Percentiles rank a stretch among this genome's conserved stretches.
Evolutionary conservation across 2,797 vertebrate genomes (phyloP).

Genomic region (Muraenolepis orangiensis): DNA sequence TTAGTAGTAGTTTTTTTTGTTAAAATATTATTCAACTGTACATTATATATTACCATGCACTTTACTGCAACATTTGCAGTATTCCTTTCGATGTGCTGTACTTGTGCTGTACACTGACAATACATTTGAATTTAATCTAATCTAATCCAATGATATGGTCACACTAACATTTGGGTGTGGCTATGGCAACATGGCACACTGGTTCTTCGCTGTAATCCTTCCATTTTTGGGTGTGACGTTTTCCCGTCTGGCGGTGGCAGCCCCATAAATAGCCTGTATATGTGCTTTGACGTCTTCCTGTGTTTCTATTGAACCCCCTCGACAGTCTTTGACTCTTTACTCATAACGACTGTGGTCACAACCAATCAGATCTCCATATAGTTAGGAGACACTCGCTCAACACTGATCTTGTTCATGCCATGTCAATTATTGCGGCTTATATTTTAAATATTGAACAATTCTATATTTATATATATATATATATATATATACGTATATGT

Average conservation of each 20-base stretch:
- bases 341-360: conserved; percentile 18
- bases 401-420: neutral
- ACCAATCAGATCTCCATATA: neutral
- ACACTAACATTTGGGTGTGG: conserved; percentile 23
- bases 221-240: conserved; percentile 62
- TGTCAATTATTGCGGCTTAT: no score
- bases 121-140: no score
- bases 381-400: neutral
- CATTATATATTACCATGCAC: no score
- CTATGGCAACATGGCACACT: conserved; percentile 16
- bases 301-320: conserved; percentile 61
- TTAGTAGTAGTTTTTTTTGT: no score
- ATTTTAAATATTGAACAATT: no score
- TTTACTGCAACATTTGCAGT: no score
- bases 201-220: neutral
- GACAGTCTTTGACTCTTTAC: conserved; percentile 57
- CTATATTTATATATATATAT: no score
- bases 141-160: no score
- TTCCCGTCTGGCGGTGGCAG: conserved; percentile 68
- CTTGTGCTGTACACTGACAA: no score
- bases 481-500: no score
- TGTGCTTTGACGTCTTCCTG: conserved; percentile 71
- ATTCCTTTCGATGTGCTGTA: no score
- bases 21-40: no score
- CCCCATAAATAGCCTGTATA: conserved; percentile 67